Evolutionary conservation across 2,888 invertebrate genomes (phyloP).

Genomic region (Lycocerus yunnanus): DNA sequence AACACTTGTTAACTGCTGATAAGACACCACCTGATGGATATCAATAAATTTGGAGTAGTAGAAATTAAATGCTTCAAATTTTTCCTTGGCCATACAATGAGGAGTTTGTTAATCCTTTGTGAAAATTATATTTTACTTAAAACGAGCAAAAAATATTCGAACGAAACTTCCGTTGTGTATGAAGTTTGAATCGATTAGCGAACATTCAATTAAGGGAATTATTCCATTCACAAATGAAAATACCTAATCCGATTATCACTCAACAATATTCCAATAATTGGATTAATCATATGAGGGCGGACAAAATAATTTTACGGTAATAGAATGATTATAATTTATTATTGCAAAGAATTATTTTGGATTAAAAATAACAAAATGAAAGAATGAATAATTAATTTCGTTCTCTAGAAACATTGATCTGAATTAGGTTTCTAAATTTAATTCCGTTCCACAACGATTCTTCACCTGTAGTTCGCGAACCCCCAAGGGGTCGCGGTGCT

Average conservation of each 20-base stretch:
- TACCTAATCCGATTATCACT: neutral
- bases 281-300: neutral
- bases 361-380: neutral
- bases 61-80: too few relatives aligned
- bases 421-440: too few relatives aligned
- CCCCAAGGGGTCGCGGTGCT: too few relatives aligned
- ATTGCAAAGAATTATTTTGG: neutral
- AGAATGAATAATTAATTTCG: too few relatives aligned
- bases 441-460: too few relatives aligned
- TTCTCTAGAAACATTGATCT: too few relatives aligned
- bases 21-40: too few relatives aligned
- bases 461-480: too few relatives aligned
- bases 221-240: neutral
- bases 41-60: too few relatives aligned
- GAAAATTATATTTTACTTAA: neutral
- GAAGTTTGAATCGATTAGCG: neutral
- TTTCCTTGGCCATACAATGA: too few relatives aligned
- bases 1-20: too few relatives aligned
- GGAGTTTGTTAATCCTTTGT: neutral
- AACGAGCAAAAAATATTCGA: neutral
- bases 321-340: neutral
- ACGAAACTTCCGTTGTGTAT: neutral
- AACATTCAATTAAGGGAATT: neutral
- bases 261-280: neutral
- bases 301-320: neutral